phyloP scores from a whole-genome alignment of 2,888 invertebrate species.

The Leptarthrus brevirostris region DNA sequence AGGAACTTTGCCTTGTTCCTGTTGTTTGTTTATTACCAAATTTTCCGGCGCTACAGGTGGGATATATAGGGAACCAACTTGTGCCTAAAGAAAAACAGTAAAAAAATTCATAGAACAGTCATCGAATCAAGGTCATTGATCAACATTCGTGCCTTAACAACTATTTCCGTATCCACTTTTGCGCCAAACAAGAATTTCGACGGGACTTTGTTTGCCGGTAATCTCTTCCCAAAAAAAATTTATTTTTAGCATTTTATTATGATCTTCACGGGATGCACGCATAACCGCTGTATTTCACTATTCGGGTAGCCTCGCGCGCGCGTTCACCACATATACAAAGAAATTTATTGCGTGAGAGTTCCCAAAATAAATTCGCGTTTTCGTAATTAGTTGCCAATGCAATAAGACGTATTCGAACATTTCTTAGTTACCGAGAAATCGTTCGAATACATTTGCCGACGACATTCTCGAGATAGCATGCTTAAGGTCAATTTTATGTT shows the following conservation, averaged over 20 bases:
- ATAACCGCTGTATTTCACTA: neutral
- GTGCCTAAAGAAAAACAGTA: constrained; percentile 55
- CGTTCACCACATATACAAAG: neutral
- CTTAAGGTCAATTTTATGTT: constrained; percentile 11
- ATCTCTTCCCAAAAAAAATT: constrained; percentile 10
- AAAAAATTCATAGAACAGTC: neutral
- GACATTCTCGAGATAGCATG: too few species aligned
- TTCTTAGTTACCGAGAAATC: neutral
- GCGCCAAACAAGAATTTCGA: neutral
- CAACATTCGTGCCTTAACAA: neutral
- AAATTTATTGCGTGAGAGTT: constrained; percentile 18
- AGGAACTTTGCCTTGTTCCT: constrained; percentile 57
- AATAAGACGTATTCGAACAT: constrained; percentile 18
- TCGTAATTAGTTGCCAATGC: constrained; percentile 24
- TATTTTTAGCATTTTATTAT: constrained; percentile 31
- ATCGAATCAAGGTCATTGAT: constrained; percentile 48
- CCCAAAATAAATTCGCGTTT: constrained; percentile 33
- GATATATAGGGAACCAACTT: constrained; percentile 70
- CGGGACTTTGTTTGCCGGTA: neutral
- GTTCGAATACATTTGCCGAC: neutral
- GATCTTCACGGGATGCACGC: constrained; percentile 17
- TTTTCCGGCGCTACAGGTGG: constrained; percentile 69
- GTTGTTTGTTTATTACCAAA: constrained; percentile 60
- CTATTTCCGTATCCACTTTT: constrained; percentile 22
- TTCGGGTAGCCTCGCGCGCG: neutral